Conservation (phyloP, 1,140 invertebrate species). For the Leptestheria dahalacensis region DNA sequence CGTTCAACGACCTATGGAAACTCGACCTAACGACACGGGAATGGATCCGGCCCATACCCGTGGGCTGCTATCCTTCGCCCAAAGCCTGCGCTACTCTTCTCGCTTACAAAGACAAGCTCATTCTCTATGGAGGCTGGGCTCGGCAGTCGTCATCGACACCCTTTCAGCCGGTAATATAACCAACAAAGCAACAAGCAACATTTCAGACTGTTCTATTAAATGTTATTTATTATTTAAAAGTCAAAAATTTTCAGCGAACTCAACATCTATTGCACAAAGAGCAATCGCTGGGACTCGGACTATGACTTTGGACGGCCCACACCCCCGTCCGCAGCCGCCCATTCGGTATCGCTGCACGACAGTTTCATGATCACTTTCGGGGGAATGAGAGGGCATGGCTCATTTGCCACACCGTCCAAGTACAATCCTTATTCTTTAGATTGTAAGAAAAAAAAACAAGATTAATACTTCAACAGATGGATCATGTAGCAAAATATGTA, state of each 20-base stretch:
- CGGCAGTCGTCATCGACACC: conserved; percentile 31
- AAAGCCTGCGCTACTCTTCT: conserved; percentile 89
- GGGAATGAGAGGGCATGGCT: conserved; percentile 39
- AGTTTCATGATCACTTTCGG: conserved; percentile 86
- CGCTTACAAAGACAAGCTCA: conserved; percentile 60
- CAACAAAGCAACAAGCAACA: no score
- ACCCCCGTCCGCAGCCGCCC: conserved; percentile 66
- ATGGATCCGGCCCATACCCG: conserved; percentile 64
- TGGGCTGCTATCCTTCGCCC: conserved; percentile 83
- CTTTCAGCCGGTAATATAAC: conserved; percentile 5
- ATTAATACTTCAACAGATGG: no score
- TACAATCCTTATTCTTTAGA: neutral
- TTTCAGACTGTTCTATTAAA: neutral
- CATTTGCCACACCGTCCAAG: conserved; percentile 20
- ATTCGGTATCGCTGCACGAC: conserved; percentile 76
- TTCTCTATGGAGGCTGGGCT: conserved; percentile 91
- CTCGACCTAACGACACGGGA: conserved; percentile 69
- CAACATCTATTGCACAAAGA: conserved; percentile 69
- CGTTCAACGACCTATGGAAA: conserved; percentile 93
- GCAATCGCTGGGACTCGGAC: conserved; percentile 58
- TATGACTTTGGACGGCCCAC: conserved; percentile 42
- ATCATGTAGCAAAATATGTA: no score
- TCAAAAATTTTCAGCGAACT: conserved; percentile 73
- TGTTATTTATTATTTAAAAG: conserved; percentile 21
- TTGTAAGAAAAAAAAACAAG: no score